Evolutionary conservation across 2,888 invertebrate genomes (phyloP).

Genomic region (Operophtera brumata): DNA sequence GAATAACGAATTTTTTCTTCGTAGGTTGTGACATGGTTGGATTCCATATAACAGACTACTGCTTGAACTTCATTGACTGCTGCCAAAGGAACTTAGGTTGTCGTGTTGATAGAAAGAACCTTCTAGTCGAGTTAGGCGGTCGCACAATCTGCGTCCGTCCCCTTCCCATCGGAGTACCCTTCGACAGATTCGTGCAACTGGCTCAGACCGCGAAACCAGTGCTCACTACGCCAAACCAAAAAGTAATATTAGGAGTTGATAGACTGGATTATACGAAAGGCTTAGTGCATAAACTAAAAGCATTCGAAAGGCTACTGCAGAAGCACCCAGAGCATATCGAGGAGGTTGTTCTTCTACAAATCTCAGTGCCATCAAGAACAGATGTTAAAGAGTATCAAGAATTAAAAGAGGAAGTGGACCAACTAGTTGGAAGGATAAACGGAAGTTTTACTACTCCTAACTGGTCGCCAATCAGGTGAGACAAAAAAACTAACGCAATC

Average conservation of each 20-base stretch:
- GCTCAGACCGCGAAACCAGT: slow-evolving; percentile 86
- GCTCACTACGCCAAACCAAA: slow-evolving; percentile 84
- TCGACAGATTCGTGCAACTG: slow-evolving; percentile 90
- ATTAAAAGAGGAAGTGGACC: slow-evolving; percentile 94
- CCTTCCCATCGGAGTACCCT: slow-evolving; percentile 94
- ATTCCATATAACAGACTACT: slow-evolving; percentile 95
- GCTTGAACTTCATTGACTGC: slow-evolving; percentile 94
- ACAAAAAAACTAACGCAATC: not conserved
- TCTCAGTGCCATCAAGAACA: slow-evolving; percentile 93
- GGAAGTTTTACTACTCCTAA: slow-evolving; percentile 94
- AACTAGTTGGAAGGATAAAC: slow-evolving; percentile 92
- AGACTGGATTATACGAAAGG: slow-evolving; percentile 95
- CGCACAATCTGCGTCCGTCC: slow-evolving; percentile 91
- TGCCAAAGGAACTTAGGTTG: slow-evolving; percentile 93
- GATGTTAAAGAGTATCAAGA: slow-evolving; percentile 95
- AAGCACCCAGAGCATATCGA: slow-evolving; percentile 93
- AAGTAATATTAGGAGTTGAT: slow-evolving; percentile 93
- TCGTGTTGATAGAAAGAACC: slow-evolving; percentile 92
- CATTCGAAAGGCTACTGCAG: slow-evolving; percentile 89
- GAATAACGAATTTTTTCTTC: slow-evolving; percentile 27
- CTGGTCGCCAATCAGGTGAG: slow-evolving; percentile 91
- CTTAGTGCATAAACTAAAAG: slow-evolving; percentile 88
- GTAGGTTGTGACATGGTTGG: slow-evolving; percentile 95
- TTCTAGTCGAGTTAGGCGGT: slow-evolving; percentile 92
- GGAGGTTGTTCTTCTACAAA: slow-evolving; percentile 90